A percentile compares a stretch with the other conserved stretches of the same genome.
These are phyloP conservation scores for Heliconius melpomene DNA, from an alignment of 1,140 invertebrate species.

Conservation along the genomic window DNA sequence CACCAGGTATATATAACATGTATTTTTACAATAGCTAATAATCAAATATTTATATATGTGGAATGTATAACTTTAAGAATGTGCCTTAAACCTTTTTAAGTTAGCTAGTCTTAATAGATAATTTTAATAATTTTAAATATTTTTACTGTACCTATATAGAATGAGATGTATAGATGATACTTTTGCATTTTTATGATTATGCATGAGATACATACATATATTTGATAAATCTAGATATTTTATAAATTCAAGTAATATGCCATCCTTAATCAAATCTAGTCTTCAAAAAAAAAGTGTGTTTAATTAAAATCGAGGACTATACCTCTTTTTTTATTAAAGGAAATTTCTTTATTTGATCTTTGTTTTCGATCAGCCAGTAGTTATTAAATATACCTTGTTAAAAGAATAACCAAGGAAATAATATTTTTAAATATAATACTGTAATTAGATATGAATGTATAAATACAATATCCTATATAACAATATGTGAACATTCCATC, in stretches of 20 bases:
- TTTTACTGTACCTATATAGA: neutral
- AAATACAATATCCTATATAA: neutral
- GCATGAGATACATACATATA: neutral
- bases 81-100: slow-evolving; percentile 2
- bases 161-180: neutral
- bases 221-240: neutral
- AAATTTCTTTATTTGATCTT: neutral
- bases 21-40: neutral
- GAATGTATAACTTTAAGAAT: neutral
- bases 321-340: neutral
- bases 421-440: neutral
- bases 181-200: too few species aligned
- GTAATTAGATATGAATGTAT: neutral
- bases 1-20: neutral
- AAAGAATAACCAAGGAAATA: neutral
- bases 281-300: neutral
- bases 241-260: neutral
- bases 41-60: neutral
- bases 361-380: neutral
- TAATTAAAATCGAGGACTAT: neutral
- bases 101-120: neutral
- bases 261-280: neutral
- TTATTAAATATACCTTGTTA: neutral
- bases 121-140: neutral
- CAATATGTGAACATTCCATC: neutral